Base-by-base conservation (phyloP, 2,797 vertebrate species). In the Oreonectes daqikongensis region DNA sequence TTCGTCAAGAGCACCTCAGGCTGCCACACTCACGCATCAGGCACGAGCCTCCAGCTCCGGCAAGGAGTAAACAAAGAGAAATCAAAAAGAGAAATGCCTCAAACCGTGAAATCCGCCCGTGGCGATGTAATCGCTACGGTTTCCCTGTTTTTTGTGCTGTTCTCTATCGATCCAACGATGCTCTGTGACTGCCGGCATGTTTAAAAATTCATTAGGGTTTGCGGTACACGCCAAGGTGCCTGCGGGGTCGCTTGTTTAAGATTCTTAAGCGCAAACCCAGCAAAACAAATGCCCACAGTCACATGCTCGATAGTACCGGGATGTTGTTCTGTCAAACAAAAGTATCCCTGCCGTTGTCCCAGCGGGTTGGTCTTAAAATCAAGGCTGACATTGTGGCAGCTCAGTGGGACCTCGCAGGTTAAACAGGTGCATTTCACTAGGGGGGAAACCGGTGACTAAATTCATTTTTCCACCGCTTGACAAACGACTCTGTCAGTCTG, bases 401-500 rank as follows among this genome's bases (percentile, higher is more conserved):
- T 60, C 12, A 38, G 40, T 17, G n/a, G 44, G 53, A 50, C 50
- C 18, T 38, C 65, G 42, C 65, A 50, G 71, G 61, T 76, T 81
- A 74, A 81, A 75, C 52, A 70, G 69, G 72, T 69, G 77, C 46
- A 42, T 40, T 42, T 26, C 28, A 65, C 72, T 44, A 28, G 10
- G 38, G 46, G 40, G 68, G 72, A 55, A 40, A 55, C 50, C 4
- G 48, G 57, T 75, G 44, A 79, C 69, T 82, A 82, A 82, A 84
- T 81, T 77, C n/a, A 72, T 82, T 84, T 77, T 35, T 68, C 65
- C 15, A 4, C 86, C 24, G 1, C 87, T 86, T 93, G 92, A 93
- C 86, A 89, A 93, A 92, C 85, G 87, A 90, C 82, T 88, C 85
- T 91, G 91, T 92, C 91, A 91, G 81, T 77, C 78, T 78, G 69